phyloP scores from a whole-genome alignment of 2,888 invertebrate genomes.

The Polyploca ridens region DNA sequence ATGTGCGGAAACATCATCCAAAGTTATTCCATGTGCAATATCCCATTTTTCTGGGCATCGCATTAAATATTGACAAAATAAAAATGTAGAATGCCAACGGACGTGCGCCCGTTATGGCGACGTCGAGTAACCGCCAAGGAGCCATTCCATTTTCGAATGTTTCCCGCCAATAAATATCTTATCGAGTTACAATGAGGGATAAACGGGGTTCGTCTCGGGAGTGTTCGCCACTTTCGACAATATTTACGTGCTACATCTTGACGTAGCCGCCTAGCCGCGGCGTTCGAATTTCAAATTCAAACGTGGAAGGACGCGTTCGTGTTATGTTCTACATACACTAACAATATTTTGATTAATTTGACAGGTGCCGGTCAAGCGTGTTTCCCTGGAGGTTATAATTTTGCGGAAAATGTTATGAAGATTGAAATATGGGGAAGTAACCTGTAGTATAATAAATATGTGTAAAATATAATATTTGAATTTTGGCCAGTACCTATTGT shows the following conservation, averaged over 20 bases:
- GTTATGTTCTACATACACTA: conserved; percentile 7
- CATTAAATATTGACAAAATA: conserved; percentile 84
- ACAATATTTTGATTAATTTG: conserved; percentile 16
- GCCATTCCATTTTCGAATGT: conserved; percentile 77
- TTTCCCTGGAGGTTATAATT: background rate
- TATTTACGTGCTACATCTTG: conserved; percentile 33
- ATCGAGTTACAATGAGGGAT: conserved; percentile 81
- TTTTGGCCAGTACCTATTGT: too few species aligned
- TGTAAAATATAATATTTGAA: too few species aligned
- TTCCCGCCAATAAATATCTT: conserved; percentile 82
- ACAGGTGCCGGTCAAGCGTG: conserved; percentile 16
- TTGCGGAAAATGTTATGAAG: background rate
- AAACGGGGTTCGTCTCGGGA: conserved; percentile 61
- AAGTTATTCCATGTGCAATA: conserved; percentile 24
- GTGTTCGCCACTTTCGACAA: conserved; percentile 54
- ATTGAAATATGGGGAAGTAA: background rate
- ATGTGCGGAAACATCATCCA: conserved; percentile 14
- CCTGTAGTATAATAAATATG: too few species aligned
- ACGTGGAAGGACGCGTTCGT: conserved; percentile 8
- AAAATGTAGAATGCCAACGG: conserved; percentile 79
- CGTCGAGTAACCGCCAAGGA: conserved; percentile 69
- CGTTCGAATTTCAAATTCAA: conserved; percentile 11
- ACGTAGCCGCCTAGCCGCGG: conserved; percentile 8
- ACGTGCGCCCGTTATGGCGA: conserved; percentile 71
- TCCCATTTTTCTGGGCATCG: conserved; percentile 55